Conservation (phyloP, 2,888 invertebrate genomes). For the Drosophila antonietae region DNA sequence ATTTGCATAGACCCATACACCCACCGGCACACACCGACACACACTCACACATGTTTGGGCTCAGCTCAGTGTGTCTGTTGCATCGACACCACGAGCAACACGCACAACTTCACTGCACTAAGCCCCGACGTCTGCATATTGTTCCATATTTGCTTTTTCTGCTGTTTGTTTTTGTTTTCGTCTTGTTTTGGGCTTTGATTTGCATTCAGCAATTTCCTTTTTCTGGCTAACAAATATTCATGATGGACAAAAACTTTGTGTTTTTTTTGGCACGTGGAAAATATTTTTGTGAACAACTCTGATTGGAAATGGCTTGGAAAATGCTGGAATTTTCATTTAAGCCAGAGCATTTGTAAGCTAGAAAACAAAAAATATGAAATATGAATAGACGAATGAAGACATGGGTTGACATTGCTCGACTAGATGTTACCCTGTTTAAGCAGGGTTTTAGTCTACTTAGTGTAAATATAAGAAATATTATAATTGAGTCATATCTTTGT, state of each 20-base stretch:
- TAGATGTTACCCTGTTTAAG: not conserved
- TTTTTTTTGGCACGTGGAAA: not conserved
- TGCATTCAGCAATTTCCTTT: slow-evolving; percentile 11
- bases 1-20: slow-evolving; percentile 62
- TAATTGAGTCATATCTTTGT: not conserved
- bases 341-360: not conserved
- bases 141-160: slow-evolving; percentile 41
- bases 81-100: not conserved
- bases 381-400: not conserved
- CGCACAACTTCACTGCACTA: not conserved
- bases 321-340: not conserved
- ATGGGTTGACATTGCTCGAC: not conserved
- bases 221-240: slow-evolving; percentile 42
- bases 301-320: slow-evolving; percentile 8
- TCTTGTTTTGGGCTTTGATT: slow-evolving; percentile 48
- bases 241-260: slow-evolving; percentile 16
- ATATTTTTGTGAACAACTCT: slow-evolving; percentile 10
- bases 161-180: not conserved
- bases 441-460: too few species aligned
- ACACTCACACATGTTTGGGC: not conserved
- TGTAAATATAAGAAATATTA: not conserved
- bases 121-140: slow-evolving; percentile 20
- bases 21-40: not conserved
- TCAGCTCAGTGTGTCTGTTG: not conserved
- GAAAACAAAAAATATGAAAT: not conserved